A percentile compares a stretch with the other conserved stretches of the same genome.
Evolutionary conservation across 2,888 invertebrate genomes (phyloP).

Genomic region (Agrilus cyanescens): DNA sequence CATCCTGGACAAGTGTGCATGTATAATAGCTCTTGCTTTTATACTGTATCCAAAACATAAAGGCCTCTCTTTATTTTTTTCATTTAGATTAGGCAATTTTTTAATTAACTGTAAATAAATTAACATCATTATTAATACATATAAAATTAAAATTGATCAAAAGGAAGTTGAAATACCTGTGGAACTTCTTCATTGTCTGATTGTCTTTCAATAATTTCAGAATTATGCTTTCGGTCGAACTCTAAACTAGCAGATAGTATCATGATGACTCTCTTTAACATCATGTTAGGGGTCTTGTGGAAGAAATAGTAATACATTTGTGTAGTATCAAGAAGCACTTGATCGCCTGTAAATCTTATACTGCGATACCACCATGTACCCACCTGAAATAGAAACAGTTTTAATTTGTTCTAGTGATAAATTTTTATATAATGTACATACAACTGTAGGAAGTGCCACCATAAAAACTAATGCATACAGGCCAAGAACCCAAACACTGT

Average conservation of each 20-base stretch:
- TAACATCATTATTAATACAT: not conserved
- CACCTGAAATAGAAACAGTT: conserved; percentile 37
- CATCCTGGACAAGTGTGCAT: conserved; percentile 88
- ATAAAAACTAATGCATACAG: conserved; percentile 94
- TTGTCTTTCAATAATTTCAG: conserved; percentile 83
- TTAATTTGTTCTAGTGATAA: not conserved
- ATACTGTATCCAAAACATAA: conserved; percentile 87
- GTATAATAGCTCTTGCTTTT: conserved; percentile 85
- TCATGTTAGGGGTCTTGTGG: conserved; percentile 92
- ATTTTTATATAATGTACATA: conserved; percentile 31
- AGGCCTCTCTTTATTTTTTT: conserved; percentile 93
- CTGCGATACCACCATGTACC: conserved; percentile 99
- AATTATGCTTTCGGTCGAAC: conserved; percentile 88
- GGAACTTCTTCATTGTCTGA: conserved; percentile 94
- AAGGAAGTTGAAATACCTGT: conserved; percentile 45
- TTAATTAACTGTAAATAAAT: conserved; percentile 62
- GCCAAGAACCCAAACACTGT: conserved; percentile 94
- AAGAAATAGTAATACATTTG: conserved; percentile 93
- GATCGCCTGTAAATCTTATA: conserved; percentile 93
- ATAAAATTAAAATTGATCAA: not conserved
- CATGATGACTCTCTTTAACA: conserved; percentile 90
- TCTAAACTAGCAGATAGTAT: conserved; percentile 93
- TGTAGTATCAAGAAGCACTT: conserved; percentile 92
- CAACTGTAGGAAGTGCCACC: conserved; percentile 84
- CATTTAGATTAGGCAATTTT: conserved; percentile 80